Conservation (phyloP, 1,140 invertebrate genomes). For the Ceratoteleas bidentatus region DNA sequence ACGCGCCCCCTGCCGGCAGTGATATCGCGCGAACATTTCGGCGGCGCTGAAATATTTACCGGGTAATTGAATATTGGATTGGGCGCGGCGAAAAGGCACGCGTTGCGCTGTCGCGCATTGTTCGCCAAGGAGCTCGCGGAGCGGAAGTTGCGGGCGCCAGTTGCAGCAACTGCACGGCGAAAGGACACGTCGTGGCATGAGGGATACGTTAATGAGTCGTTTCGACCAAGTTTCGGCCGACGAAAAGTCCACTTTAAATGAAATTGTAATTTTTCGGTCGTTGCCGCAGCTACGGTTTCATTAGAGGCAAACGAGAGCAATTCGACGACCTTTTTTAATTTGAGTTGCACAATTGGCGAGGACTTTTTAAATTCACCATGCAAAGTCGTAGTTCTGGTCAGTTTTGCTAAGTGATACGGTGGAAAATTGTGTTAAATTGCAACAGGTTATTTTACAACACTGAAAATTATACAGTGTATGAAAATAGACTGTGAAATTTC, state of each 20-base stretch:
- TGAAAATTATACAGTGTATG: no score
- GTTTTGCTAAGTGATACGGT: no score
- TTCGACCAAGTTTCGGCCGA: constrained; percentile 15
- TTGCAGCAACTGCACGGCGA: constrained; percentile 27
- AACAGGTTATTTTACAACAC: no score
- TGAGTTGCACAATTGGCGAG: no score
- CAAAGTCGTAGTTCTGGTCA: no score
- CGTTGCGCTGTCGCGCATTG: constrained; percentile 34
- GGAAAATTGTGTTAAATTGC: no score
- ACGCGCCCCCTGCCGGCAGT: not conserved
- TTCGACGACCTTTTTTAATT: no score
- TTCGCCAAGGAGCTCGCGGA: constrained; percentile 38
- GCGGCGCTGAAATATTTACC: constrained; percentile 22
- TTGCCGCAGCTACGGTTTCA: no score
- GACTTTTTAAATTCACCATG: no score
- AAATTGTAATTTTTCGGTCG: constrained; percentile 23
- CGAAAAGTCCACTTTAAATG: constrained; percentile 14
- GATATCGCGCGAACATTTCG: constrained; percentile 21
- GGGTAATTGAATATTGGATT: constrained; percentile 49
- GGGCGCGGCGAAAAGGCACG: not conserved
- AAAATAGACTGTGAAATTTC: no score
- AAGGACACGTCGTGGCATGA: constrained; percentile 3
- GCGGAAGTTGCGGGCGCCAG: constrained; percentile 9
- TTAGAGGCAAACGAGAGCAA: no score
- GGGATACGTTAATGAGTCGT: constrained; percentile 32